Percentiles rank a stretch among this genome's conserved stretches.
Conservation (phyloP, 2,888 invertebrate species). For the Trichacis sp. region DNA sequence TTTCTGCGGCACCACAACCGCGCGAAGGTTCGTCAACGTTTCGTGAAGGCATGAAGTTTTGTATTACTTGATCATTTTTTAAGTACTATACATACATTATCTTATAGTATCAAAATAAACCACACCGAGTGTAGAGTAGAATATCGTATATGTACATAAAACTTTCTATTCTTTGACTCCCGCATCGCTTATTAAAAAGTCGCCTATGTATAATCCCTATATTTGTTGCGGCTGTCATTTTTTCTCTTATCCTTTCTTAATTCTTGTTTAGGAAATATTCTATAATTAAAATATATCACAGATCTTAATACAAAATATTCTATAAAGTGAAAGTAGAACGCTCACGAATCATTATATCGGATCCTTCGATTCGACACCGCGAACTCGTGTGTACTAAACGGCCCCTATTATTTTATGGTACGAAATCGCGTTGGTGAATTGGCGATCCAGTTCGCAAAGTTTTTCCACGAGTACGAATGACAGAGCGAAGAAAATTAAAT, state of each 20-base stretch:
- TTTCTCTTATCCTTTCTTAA: conserved; percentile 35
- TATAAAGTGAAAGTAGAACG: conserved; percentile 55
- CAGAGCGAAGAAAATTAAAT: conserved; percentile 37
- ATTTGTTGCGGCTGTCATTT: conserved; percentile 44
- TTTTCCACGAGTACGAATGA: conserved; percentile 40
- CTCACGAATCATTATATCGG: conserved; percentile 48
- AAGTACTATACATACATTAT: conserved; percentile 55
- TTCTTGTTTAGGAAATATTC: conserved; percentile 56
- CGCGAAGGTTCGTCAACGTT: conserved; percentile 59
- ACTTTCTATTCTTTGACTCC: conserved; percentile 46
- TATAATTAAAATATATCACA: conserved; percentile 67
- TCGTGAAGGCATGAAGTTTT: conserved; percentile 60
- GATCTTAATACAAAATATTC: conserved; percentile 64
- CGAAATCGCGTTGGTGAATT: conserved; percentile 33
- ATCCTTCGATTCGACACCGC: conserved; percentile 39
- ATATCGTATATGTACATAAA: conserved; percentile 63
- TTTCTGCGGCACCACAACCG: conserved; percentile 48
- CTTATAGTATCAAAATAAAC: conserved; percentile 67
- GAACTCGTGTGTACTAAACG: conserved; percentile 40
- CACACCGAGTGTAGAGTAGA: conserved; percentile 66
- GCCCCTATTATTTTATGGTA: conserved; percentile 27
- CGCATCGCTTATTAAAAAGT: conserved; percentile 52
- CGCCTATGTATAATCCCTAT: conserved; percentile 44
- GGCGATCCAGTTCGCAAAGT: conserved; percentile 35
- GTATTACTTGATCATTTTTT: conserved; percentile 55